These are phyloP conservation scores for Natrix natrix DNA, from an alignment of 2,797 vertebrate species.

Conservation along the genomic window DNA sequence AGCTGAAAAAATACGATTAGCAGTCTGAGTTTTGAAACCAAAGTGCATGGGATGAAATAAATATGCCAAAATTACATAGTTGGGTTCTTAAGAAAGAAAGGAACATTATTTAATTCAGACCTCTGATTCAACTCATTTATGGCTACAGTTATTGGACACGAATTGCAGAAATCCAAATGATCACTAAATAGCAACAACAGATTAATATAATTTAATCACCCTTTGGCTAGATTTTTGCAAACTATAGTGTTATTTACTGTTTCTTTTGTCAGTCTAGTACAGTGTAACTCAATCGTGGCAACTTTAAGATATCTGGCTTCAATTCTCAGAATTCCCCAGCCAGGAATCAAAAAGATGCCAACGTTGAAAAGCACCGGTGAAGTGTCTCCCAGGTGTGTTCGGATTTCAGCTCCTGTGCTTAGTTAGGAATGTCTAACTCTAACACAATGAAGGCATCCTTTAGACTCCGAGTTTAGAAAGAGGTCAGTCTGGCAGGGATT, in stretches of 20 bases:
- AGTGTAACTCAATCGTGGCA: background rate
- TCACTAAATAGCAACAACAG: background rate
- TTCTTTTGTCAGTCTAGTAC: background rate
- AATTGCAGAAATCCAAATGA: background rate
- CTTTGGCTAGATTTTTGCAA: background rate
- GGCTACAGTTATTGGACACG: background rate
- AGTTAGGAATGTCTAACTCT: background rate
- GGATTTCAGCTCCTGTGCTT: background rate
- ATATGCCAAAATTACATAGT: background rate
- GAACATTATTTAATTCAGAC: background rate
- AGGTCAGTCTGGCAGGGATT: background rate
- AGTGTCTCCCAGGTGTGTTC: background rate
- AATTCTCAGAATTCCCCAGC: background rate
- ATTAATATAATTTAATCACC: background rate
- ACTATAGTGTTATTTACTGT: background rate
- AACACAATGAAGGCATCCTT: background rate
- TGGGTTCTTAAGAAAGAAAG: background rate
- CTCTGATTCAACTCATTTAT: too few species aligned
- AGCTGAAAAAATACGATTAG: background rate
- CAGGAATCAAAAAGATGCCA: background rate
- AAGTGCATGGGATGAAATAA: background rate
- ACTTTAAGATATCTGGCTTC: background rate
- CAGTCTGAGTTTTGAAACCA: background rate
- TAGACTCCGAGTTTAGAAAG: too few species aligned
- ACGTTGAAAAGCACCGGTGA: background rate